Base-by-base conservation (phyloP, 2,888 invertebrate species). In the Athetis lepigone region DNA sequence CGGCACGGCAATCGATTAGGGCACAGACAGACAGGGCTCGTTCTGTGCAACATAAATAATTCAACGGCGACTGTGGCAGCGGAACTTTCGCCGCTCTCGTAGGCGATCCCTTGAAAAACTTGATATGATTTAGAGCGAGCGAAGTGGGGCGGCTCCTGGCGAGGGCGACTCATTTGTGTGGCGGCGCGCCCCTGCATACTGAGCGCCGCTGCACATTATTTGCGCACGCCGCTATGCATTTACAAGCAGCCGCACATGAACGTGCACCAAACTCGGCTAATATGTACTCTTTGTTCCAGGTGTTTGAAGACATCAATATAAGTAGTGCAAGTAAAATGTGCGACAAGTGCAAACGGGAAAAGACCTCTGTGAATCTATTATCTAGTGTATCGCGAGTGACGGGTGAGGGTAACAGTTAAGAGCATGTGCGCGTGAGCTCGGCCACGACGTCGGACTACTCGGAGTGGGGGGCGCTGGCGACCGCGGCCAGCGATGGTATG, bases 401-500 rank as follows among this genome's bases (percentile, higher is more conserved):
- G 70, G 84, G 89, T 88, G 90, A 87, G 83, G 83, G 80, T 81
- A 84, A 89, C 75, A 85, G 87, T 90, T 90, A 86, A 89, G 83
- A 85, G 82, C 68, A 91, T 91, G 94, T 81, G 87, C 82, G 87
- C 69, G 86, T 92, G 81, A 90, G 83, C 82, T 85, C 88, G 89
- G 87, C 82, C 92, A 94, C 92, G 88, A 92, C 95, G 94, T 91
- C 93, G 89, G 92, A 90, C 84, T 73, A 83, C 75, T 87, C 92
- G 60, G 87, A 88, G 88, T 91, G 92, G 91, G 90, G 88, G 85
- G 88, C 91, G 92, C 92, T 90, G 92, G 93, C 92, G 91, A 88
- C 88, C 90, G 85, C 87, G 86, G 89, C 93, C 92, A 93, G 94
- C 92, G 90, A 95, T 95, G 95, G 90, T 91, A 95, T 95, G 95